Evolutionary conservation across 1,140 invertebrate species (phyloP), one percentile per base, ranked within the genome.

Genomic region (Lepidurus apus): DNA sequence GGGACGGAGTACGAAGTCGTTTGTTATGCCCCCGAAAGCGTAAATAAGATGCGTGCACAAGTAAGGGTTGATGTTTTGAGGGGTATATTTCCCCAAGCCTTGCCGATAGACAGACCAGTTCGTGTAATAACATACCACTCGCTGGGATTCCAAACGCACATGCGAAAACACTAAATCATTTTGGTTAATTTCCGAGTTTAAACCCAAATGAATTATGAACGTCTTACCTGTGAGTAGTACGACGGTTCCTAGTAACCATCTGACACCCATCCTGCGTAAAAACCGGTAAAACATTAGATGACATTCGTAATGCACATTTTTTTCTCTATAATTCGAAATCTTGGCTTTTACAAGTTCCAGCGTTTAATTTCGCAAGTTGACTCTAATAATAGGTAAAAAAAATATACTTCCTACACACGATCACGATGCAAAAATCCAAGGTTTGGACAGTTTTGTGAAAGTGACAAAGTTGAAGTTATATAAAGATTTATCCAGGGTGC

Each of bases 11-110:
- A 93, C 91, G 84, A 95, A 95, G 82, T 96, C 93, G 84, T 94
- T 95, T 77, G 92, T 95, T 83, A 97, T 92, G 42, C 94, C 95
- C 76, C 94, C 95, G 85, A 98, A 97, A 6, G 95, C 95, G 84
- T 97, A 97, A 74, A 97, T 92, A 77, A 98, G 87, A 89, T 98
- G 95, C 11, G 96, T 97, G 86, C 96, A 98, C 42, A 97, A 88
- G 84, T 96, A 96, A 26, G 95, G 95, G 88, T 97, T 97, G 82
- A 98, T 97, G 84, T 97, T 96, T 86, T 96, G 93, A 0, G 95
- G 95, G 80, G 92, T 93, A 85, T 96, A 97, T 85, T 95, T 94
- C 1, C 94, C 94, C 3, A 42, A 42, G 7, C 79, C 80, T 53
- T 78, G 80, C 10, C 82, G 47, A 83, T 95, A 96, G 5, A 95